phyloP scores from a whole-genome alignment of 2,888 invertebrate species.

The Mesorhabditis spiculigera region DNA sequence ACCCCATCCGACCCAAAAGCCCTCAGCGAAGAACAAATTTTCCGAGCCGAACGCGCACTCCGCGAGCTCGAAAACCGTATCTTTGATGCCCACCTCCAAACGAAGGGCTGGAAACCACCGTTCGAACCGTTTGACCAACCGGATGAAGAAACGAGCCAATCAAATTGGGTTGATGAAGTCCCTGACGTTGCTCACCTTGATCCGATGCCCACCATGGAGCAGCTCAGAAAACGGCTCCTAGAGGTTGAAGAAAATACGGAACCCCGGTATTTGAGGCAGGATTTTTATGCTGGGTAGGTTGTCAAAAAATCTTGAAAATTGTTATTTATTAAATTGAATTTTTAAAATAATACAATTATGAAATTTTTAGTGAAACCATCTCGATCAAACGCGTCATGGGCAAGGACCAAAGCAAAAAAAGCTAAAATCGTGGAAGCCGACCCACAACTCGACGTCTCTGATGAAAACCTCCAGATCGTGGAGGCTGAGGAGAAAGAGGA shows the following conservation, averaged over 20 bases:
- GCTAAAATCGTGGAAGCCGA: conserved; percentile 10
- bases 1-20: neutral
- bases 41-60: conserved; percentile 10
- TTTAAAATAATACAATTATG: no score
- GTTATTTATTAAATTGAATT: no score
- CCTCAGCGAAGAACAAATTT: conserved; percentile 12
- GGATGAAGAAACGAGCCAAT: neutral
- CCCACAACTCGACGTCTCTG: neutral
- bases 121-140: conserved; percentile 6
- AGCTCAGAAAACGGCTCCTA: conserved; percentile 9
- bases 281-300: conserved; percentile 14
- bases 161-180: neutral
- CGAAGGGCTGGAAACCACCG: conserved; percentile 15
- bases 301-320: no score
- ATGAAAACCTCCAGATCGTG: neutral
- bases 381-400: conserved; percentile 1
- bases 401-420: conserved; percentile 7
- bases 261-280: conserved; percentile 14
- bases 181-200: conserved; percentile 6
- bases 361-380: neutral
- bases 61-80: conserved; percentile 9
- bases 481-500: conserved; percentile 10
- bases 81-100: neutral
- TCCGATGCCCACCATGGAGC: neutral
- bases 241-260: conserved; percentile 11